phyloP scores from a whole-genome alignment of 2,113 vertebrate genomes.

The Hyperopisus bebe region DNA sequence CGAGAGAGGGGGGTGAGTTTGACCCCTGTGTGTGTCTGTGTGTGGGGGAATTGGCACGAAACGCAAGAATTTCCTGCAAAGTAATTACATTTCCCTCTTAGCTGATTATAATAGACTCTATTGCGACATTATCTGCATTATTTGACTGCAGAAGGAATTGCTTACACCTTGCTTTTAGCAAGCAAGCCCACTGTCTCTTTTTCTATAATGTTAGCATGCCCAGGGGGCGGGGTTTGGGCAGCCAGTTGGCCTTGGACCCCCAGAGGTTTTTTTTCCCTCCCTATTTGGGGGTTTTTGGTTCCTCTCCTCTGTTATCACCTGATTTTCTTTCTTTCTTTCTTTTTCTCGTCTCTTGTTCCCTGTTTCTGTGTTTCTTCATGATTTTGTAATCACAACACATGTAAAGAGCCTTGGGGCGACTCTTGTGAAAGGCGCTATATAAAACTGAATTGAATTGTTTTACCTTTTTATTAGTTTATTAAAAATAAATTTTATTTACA shows the following conservation, averaged over 20 bases:
- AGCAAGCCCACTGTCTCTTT: background rate
- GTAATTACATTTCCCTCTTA: background rate
- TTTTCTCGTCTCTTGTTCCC: no score
- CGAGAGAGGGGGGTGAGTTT: conserved; percentile 46
- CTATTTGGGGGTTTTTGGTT: background rate
- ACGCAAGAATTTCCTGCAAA: background rate
- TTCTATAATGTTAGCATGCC: background rate
- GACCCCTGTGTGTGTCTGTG: background rate
- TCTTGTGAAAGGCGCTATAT: background rate
- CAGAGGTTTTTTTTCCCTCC: background rate
- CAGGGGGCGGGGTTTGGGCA: background rate
- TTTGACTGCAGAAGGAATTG: background rate
- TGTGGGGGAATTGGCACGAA: background rate
- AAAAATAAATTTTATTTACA: background rate
- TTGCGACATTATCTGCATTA: background rate
- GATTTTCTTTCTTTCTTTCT: background rate
- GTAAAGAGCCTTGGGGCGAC: background rate
- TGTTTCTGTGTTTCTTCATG: no score
- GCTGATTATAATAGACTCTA: background rate
- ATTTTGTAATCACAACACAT: background rate
- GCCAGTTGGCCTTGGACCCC: background rate
- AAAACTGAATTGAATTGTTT: background rate
- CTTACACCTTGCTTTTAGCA: background rate
- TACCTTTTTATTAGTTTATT: background rate
- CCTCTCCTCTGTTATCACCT: background rate